Percentiles rank a stretch among this genome's conserved stretches.
phyloP scores from a whole-genome alignment of 2,797 vertebrate species.

The Hypotaenidia philippensis region DNA sequence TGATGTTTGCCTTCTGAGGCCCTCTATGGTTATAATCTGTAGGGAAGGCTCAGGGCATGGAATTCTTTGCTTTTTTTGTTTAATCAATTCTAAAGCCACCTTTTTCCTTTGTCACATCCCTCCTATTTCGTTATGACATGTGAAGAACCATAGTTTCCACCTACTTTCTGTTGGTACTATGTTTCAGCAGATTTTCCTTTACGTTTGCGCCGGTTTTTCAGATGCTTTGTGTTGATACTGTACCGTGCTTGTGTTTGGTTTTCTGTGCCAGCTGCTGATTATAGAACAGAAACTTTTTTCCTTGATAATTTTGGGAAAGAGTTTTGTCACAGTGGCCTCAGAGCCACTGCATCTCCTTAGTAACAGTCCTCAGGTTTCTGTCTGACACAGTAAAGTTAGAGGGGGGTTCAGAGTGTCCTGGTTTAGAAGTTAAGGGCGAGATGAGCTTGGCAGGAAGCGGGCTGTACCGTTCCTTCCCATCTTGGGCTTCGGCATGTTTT shows the following conservation, averaged over 20 bases:
- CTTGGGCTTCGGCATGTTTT: background rate
- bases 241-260: background rate
- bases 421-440: background rate
- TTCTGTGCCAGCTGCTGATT: background rate
- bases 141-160: background rate
- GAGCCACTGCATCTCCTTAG: background rate
- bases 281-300: background rate
- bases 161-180: background rate
- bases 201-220: background rate
- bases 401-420: background rate
- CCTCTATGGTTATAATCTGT: background rate
- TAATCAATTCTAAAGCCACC: background rate
- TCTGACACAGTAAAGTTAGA: background rate
- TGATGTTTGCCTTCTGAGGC: background rate
- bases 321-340: background rate
- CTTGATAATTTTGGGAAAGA: background rate
- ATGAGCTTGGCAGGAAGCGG: background rate
- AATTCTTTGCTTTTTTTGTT: background rate
- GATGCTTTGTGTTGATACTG: background rate
- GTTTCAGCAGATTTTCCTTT: background rate
- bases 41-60: background rate
- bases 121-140: background rate
- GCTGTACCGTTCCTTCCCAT: background rate
- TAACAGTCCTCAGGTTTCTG: background rate
- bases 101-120: background rate